Base-by-base conservation (phyloP, 2,113 vertebrate genomes). In the Ciconia boyciana region DNA sequence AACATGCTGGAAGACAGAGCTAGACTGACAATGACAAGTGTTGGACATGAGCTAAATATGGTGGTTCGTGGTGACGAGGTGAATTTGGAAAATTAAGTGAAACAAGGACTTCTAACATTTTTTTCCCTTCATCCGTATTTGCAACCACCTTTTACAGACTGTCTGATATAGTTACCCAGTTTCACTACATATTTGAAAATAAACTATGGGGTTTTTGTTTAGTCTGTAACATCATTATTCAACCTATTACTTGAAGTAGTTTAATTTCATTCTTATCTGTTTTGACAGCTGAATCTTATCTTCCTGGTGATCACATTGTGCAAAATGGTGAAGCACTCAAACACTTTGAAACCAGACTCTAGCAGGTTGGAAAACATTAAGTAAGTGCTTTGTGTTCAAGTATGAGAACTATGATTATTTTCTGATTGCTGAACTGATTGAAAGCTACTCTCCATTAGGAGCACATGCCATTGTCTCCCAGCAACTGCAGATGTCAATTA, bases 281-380 rank as follows among this genome's bases (percentile, higher is more conserved):
- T 98, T 97, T 97, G 98, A 98, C 98, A 99, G 99, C 98, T 99
- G 98, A 99, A 99, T 98, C 98, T 99, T 98, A 99, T 99, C 98
- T 99, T 99, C 98, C 98, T 99, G 98, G 98, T 99, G 98, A 99
- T 99, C 98, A 99, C 99, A 60, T 98, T 99, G 98, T 99, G 99
- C 98, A 99, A 99, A 99, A 99, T 99, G 99, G 99, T 99, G 99
- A 99, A 99, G 98, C 99, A 99, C 98, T 99, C 99, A 71, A 99
- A 99, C 97, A 99, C 99, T 97, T 98, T 99, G 99, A 99, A 99
- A 99, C 99, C 99, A 97, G 99, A 99, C 98, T 99, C 99, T 94
- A 99, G 99, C 98, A 99, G 99, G 98, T 99, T 99, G 99, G 99
- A 99, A 98, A 99, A 99, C 98, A 99, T 99, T 98, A 99, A 99